Evolutionary conservation across 1,140 invertebrate species (phyloP), one percentile per base, ranked within the genome.

Genomic region (Diprion similis): DNA sequence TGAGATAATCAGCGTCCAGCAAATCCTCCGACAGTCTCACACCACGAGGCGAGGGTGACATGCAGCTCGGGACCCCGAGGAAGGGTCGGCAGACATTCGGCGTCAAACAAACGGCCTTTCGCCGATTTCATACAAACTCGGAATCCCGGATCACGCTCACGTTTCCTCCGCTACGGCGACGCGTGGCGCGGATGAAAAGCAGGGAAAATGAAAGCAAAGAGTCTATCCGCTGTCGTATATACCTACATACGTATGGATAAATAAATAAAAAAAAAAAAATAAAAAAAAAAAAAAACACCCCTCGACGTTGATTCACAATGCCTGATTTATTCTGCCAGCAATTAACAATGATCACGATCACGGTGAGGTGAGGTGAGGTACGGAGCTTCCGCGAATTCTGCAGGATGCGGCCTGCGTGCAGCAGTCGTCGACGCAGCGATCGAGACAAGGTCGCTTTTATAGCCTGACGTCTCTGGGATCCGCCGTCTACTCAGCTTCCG

Each of bases 401-500:
- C 70, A 76, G 71, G 74, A 78, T 74, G 78, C 77, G 71, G 75
- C 68, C 68, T 76, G 78, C 78, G 79, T 80, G 73, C 74, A 37
- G 24, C 2, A 37, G 24, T 37, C 24, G 24, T 37, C 71, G 70
- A 10, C 68, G 78, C 75, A 15, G 72, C 74, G 76, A 37, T 73
- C 74, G 76, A 37, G 51, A 71, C 78, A 78, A 79, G 78, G 78
- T 78, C 78, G 78, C 75, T 73, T 46, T 72, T 77, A 15, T 73
- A 70, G 74, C 76, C 77, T 13, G n/a, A 59, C 51, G n/a, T 59
- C 51, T 15, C 51, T 8, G 51, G 45, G 11, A 69, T 80, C 77
- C 76, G 78, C 73, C 78, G 80, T 80, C 78, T 80, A 74, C 71
- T 65, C 68, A 66, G 73, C 71, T 79, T 81, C 80, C 80, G 80